Conservation (phyloP, 2,797 vertebrate genomes). For the Pipistrellus pygmaeus region DNA sequence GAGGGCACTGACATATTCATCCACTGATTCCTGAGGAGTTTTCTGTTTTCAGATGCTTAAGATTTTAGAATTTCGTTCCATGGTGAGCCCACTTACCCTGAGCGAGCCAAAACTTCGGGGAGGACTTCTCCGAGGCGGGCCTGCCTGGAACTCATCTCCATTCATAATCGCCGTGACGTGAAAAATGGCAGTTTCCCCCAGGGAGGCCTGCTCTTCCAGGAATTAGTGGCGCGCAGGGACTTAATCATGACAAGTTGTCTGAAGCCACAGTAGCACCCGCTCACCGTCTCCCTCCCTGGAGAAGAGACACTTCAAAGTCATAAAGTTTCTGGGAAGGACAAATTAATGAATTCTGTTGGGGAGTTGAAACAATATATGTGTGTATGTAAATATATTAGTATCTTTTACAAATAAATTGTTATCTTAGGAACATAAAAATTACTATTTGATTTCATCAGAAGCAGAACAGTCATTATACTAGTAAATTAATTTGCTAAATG, state of each 20-base stretch:
- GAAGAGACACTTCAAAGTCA: slow-evolving; percentile 53
- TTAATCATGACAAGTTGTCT: slow-evolving; percentile 41
- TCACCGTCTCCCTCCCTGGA: neutral
- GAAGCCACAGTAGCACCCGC: neutral
- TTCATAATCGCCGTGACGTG: slow-evolving; percentile 61
- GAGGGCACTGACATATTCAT: neutral
- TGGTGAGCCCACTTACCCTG: slow-evolving; percentile 24
- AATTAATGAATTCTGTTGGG: slow-evolving; percentile 26
- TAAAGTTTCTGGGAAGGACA: slow-evolving; percentile 37
- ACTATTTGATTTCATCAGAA: slow-evolving; percentile 54
- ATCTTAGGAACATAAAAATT: slow-evolving; percentile 39
- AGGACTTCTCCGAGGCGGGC: slow-evolving; percentile 37
- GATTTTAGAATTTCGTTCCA: slow-evolving; percentile 52
- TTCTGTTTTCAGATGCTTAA: neutral
- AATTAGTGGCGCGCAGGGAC: slow-evolving; percentile 34
- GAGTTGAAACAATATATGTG: neutral
- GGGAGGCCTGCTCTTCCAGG: slow-evolving; percentile 59
- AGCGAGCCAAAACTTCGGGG: slow-evolving; percentile 36
- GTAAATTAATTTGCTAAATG: slow-evolving; percentile 35
- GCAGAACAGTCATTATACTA: neutral
- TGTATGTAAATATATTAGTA: slow-evolving; percentile 2
- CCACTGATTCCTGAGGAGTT: neutral
- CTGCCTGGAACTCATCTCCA: slow-evolving; percentile 70
- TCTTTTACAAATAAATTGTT: slow-evolving; percentile 50
- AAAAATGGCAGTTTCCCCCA: slow-evolving; percentile 62